Base-by-base conservation (phyloP, 2,797 vertebrate species). In the Acomys russatus region DNA sequence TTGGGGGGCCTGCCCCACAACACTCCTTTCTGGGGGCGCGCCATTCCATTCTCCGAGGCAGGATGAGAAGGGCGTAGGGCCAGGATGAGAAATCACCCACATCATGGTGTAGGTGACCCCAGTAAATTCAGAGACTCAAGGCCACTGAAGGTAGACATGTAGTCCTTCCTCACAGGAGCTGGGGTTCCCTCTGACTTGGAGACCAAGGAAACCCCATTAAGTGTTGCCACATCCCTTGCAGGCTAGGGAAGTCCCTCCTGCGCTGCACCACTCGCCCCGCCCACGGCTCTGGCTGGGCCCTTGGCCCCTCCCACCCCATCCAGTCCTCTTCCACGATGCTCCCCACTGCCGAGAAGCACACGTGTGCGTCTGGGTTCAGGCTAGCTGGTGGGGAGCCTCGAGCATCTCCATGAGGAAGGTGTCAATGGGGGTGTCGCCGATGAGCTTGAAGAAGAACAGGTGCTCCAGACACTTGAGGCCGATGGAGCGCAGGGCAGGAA, bases 391-490 rank as follows among this genome's bases (percentile, higher is more conserved):
- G 66, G 99, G 99, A 10, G 99, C 99, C 98, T 99, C 99, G 0
- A 99, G 99, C 99, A 99, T 99, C 98, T 99, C 99, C 99, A 99
- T 99, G 95, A 99, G 99, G 98, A 99, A 99, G 97, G 99, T 99
- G 98, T 99, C 99, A 2, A 99, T 99, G 95, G 99, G 99, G 59
- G 99, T 99, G 98, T 99, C 99, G 0, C 99, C 99, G 9, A 99
- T 99, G 97, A 99, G 99, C 98, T 99, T 99, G 97, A 99, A 99
- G 98, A 99, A 99, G 98, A 99, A 99, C 97, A 99, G 99, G 98
- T 99, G 99, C 98, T 99, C 99, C 98, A 99, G 98, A 98, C 99
- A 99, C 98, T 99, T 99, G 9, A 99, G 98, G 94, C 99, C 99
- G 6, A 99, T 99, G 96, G 99, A 99, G 94, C 99, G 99, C 94